A percentile compares a stretch with the other conserved stretches of the same genome.
Conservation (phyloP, 1,140 invertebrate genomes). For the Apis florea region DNA sequence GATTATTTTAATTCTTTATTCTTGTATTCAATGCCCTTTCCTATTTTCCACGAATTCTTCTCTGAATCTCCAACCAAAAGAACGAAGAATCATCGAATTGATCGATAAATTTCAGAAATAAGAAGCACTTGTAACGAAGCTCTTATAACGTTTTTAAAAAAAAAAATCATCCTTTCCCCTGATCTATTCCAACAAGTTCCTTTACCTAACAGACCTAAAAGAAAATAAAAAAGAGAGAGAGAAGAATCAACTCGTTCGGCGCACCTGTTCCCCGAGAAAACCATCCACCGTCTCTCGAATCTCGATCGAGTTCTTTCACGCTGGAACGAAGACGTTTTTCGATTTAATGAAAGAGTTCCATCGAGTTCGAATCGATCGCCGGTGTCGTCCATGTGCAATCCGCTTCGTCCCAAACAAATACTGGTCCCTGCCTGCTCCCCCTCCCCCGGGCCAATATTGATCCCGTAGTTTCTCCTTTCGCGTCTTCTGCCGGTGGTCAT, state of each 20-base stretch:
- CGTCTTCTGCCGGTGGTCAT: conserved; percentile 43
- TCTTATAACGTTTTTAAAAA: no score
- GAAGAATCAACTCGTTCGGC: not conserved
- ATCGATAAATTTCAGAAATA: no score
- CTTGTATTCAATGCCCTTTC: not conserved
- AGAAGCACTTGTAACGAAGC: no score
- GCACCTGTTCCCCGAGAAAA: not conserved
- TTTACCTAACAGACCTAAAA: not conserved
- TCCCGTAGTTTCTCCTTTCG: conserved; percentile 50
- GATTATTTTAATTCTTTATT: not conserved
- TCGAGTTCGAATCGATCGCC: conserved; percentile 53
- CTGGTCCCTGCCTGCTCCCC: conserved; percentile 9
- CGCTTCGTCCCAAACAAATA: conserved; percentile 65
- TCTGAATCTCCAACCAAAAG: no score
- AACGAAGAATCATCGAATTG: no score
- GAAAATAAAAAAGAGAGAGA: not conserved
- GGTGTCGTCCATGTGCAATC: conserved; percentile 45
- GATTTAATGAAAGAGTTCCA: conserved; percentile 57
- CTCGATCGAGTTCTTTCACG: not conserved
- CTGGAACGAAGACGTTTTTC: conserved; percentile 49
- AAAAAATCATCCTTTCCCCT: not conserved
- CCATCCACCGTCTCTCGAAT: not conserved
- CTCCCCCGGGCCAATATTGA: conserved; percentile 52
- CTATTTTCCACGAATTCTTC: no score
- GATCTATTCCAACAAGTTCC: not conserved